Percentiles rank a stretch among this genome's conserved stretches.
Conservation (phyloP, 1,140 invertebrate genomes). For the Oscheius sp. region DNA sequence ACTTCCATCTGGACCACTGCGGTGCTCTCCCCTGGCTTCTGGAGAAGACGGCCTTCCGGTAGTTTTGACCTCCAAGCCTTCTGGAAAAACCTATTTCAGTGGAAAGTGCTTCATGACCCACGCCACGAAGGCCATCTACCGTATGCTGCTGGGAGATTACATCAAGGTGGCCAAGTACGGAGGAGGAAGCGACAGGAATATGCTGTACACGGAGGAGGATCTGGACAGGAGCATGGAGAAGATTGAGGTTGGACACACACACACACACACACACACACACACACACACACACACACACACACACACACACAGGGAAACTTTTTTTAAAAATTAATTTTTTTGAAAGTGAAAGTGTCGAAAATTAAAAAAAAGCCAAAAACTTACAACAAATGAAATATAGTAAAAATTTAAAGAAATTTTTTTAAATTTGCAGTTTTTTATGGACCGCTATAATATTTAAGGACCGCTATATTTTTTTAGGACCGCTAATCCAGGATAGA, state of each 20-base stretch:
- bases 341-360: not conserved
- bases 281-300: too few species aligned
- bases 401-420: conserved; percentile 19
- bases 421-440: not conserved
- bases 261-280: too few species aligned
- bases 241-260: conserved; percentile 81
- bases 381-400: too few species aligned
- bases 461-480: too few species aligned
- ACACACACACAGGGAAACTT: too few species aligned
- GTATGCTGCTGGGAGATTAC: conserved; percentile 96
- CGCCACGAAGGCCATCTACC: conserved; percentile 97
- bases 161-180: conserved; percentile 81
- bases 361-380: too few species aligned
- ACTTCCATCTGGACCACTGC: conserved; percentile 95
- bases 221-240: conserved; percentile 95
- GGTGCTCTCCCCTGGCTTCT: conserved; percentile 97
- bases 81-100: conserved; percentile 20
- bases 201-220: conserved; percentile 92
- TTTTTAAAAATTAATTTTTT: conserved; percentile 45
- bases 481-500: too few species aligned
- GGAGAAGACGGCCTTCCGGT: conserved; percentile 90
- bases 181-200: conserved; percentile 10
- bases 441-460: too few species aligned
- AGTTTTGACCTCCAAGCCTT: not conserved
- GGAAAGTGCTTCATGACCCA: conserved; percentile 99